Base-by-base conservation (phyloP, 2,888 invertebrate species). In the Ophioninae sp. region DNA sequence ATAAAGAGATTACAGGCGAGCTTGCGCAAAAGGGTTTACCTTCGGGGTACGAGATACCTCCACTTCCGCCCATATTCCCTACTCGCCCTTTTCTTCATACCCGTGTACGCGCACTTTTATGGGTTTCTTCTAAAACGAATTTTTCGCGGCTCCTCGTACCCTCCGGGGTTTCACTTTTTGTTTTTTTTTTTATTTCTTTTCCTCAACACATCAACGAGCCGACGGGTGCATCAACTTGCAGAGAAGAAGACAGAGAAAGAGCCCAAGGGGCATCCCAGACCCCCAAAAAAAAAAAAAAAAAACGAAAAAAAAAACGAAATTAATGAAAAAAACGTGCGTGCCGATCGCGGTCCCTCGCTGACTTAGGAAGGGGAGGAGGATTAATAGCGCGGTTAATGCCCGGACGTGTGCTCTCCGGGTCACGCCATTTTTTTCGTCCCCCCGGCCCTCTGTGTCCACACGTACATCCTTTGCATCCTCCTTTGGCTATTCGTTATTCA, bases 331-430 rank as follows among this genome's bases (percentile, higher is more conserved):
- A 62, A 65, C 81, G 82, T 80, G 80, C 84, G 81, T 82, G 82
- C 83, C 79, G 82, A 81, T 81, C 81, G 83, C 72, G 82, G 73
- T 75, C 75, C 69, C 61, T 70, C 72, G 67, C 56, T 62, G 85
- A 85, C 85, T 85, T 81, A 81, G 81, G 84, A 85, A 83, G 82
- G 84, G 85, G 79, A 81, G 82, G 85, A 86, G 84, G 85, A 86
- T 86, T 86, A 86, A 86, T 86, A 81, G 84, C 83, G 82, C 86
- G 83, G 83, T 85, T 85, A 85, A 84, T 83, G 84, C 86, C 80
- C 79, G 80, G 74, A 85, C 84, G 82, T 85, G 83, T 85, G 84
- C 85, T 82, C 79, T 69, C 57, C 82, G 83, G 85, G 85, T 83
- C 85, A 85, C 85, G 85, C 82, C 78, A 83, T 80, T 72, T 79